Base-by-base conservation (phyloP, 2,113 vertebrate genomes). In the Ailurus styani region DNA sequence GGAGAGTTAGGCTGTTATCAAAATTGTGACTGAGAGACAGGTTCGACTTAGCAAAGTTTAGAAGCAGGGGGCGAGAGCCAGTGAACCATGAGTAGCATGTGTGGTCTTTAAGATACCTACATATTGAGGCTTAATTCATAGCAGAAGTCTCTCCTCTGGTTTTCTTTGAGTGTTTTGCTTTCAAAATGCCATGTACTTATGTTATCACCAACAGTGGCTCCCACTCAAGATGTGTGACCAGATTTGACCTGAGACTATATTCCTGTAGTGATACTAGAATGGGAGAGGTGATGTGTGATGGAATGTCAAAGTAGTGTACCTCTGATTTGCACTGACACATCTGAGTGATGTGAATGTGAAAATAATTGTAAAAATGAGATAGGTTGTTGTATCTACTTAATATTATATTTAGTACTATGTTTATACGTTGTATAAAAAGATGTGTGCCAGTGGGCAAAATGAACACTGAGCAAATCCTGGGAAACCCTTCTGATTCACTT, bases 361-460 rank as follows among this genome's bases (percentile, higher is more conserved):
- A 89, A 21, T 45, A 60, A 57, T 87, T 57, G 29, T 75, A 64
- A 64, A 83, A 15, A 29, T 90, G 83, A 83, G 9, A 17, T 9
- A 13, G 17, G 40, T 40, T 54, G 77, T 17, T 25, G 25, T 95
- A 78, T 86, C 77, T 90, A 90, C 15, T 40, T 95, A 17, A 54
- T 94, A 13, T 52, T 94, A 31, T 89, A 90, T 12, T 45, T 94
- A 17, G 50, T 94, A 15, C 52, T 93, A 31, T 66, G 34, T 57
- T 96, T 52, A 73, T 88, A 91, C 21, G 45, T 83, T 96, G 84
- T 52, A 5, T 93, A 50, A 90, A 87, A 97, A 96, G 9, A 54
- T 83, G 3, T 96, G 27, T 97, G 50, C 72, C 70, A 92, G 55
- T 37, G 14, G 93, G 55, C 15, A 25, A 66, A 47, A 95, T 42